phyloP scores from a whole-genome alignment of 1,140 invertebrate genomes.

The Tenebrio molitor region DNA sequence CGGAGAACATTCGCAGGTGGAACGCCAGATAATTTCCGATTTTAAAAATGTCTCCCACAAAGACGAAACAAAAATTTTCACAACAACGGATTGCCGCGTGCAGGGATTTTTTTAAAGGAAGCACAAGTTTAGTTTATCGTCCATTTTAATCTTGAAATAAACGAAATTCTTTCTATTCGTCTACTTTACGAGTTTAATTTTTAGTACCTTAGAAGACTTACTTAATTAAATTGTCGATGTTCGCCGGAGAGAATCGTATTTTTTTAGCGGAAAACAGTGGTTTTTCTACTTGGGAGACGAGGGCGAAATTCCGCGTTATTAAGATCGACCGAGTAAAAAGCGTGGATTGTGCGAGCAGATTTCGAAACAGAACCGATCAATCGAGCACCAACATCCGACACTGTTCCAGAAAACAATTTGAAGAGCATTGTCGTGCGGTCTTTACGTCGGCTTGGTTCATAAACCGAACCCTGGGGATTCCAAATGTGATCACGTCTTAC shows the following conservation, averaged over 20 bases:
- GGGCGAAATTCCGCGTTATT: constrained; percentile 1
- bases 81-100: too few relatives aligned
- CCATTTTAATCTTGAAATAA: constrained; percentile 7
- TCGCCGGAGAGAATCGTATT: not conserved
- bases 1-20: constrained; percentile 13
- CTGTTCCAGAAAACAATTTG: constrained; percentile 52
- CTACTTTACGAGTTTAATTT: constrained; percentile 28
- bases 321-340: constrained; percentile 7
- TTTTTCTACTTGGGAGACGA: not conserved
- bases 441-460: constrained; percentile 55
- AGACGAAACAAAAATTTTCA: too few relatives aligned
- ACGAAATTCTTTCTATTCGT: constrained; percentile 7
- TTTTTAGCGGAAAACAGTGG: not conserved
- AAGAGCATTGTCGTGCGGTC: constrained; percentile 53
- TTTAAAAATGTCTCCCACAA: too few relatives aligned
- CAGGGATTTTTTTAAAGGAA: too few relatives aligned
- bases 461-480: constrained; percentile 55
- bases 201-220: constrained; percentile 23
- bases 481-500: constrained; percentile 59
- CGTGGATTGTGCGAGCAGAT: not conserved
- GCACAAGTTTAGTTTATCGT: constrained; percentile 10
- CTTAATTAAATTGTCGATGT: constrained; percentile 30
- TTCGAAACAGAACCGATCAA: constrained; percentile 37
- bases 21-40: constrained; percentile 12
- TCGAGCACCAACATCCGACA: constrained; percentile 28